Evolutionary conservation across 2,113 vertebrate species (phyloP).

Genomic region (Chamaea fasciata): DNA sequence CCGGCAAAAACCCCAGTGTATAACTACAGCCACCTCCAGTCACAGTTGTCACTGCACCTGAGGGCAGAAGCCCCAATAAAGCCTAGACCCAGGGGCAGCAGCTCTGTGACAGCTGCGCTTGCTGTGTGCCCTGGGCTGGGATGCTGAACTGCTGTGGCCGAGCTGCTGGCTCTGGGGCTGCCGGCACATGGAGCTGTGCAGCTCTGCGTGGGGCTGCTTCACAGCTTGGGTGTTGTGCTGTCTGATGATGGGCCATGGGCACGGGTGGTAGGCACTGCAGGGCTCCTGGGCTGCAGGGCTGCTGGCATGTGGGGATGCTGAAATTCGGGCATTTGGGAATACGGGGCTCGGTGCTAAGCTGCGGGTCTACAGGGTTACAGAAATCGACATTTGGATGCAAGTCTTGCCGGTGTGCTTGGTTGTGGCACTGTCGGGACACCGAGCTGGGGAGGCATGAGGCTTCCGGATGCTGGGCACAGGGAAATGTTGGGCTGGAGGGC

Average conservation of each 20-base stretch:
- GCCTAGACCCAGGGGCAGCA: background rate
- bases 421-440: too few species aligned
- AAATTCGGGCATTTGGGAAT: background rate
- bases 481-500: background rate
- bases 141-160: background rate
- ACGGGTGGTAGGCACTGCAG: background rate
- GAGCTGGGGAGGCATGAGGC: background rate
- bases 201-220: background rate
- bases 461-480: background rate
- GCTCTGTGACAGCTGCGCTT: background rate
- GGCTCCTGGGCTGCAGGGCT: background rate
- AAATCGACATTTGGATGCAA: background rate
- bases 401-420: background rate
- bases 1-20: background rate
- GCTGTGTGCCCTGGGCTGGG: background rate
- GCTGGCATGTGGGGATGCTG: background rate
- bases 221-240: background rate
- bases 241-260: background rate
- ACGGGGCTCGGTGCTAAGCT: background rate
- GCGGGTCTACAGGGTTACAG: background rate
- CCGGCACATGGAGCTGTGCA: fast-evolving
- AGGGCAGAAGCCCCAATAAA: background rate
- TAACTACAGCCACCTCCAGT: background rate
- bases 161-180: background rate
- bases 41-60: background rate